Conservation (phyloP, 2,113 vertebrate species). For the Thamnaconus septentrionalis region DNA sequence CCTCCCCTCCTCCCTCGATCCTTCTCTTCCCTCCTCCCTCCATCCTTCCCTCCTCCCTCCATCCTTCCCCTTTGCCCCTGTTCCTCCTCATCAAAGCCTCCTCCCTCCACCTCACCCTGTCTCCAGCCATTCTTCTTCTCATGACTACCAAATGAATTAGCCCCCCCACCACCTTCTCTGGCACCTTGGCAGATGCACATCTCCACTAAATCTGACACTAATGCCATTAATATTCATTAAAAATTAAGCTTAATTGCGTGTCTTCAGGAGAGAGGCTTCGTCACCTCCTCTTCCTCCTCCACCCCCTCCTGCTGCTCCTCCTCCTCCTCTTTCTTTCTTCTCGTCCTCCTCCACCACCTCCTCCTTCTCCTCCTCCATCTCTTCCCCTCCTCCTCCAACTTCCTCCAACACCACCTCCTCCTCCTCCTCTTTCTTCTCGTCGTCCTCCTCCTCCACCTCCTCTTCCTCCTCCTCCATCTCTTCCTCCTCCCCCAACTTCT, state of each 20-base stretch:
- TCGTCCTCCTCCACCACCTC: too few relatives aligned
- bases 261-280: constrained; percentile 64
- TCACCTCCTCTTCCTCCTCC: constrained; percentile 10
- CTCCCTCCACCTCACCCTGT: constrained; percentile 7
- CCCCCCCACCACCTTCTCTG: constrained; percentile 53
- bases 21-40: neutral
- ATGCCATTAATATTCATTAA: constrained; percentile 84
- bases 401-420: too few relatives aligned
- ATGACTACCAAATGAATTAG: constrained; percentile 79
- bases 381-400: too few relatives aligned
- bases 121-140: constrained; percentile 55
- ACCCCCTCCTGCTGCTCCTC: constrained; percentile 1
- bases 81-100: constrained; percentile 33
- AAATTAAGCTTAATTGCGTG: constrained; percentile 81
- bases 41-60: too few relatives aligned
- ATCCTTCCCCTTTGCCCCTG: neutral
- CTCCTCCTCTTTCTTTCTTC: too few relatives aligned
- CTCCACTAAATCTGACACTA: constrained; percentile 77
- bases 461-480: too few relatives aligned
- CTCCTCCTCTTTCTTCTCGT: too few relatives aligned
- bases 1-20: too few relatives aligned
- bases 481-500: too few relatives aligned
- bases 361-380: too few relatives aligned
- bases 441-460: too few relatives aligned
- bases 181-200: constrained; percentile 76